These are phyloP conservation scores for Paratrypauchen microcephalus DNA, from an alignment of 2,797 vertebrate genomes.

Conservation along the genomic window DNA sequence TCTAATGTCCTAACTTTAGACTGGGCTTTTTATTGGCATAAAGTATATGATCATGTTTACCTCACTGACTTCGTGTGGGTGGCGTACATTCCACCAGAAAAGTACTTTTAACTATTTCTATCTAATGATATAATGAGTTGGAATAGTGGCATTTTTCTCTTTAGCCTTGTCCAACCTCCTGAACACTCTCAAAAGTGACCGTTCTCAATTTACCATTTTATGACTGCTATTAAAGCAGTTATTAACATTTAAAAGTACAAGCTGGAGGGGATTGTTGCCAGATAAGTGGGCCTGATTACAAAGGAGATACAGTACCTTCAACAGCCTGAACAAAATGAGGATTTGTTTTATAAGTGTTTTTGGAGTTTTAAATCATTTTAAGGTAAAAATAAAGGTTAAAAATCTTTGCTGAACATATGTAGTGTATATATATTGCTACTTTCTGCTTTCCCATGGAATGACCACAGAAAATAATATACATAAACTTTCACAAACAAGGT, in stretches of 20 bases:
- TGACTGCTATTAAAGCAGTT: slow-evolving; percentile 7
- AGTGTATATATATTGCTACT: neutral
- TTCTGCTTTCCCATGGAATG: neutral
- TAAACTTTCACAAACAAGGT: neutral
- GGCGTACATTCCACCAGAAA: neutral
- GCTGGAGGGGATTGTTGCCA: slow-evolving; percentile 10
- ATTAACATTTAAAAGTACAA: slow-evolving; percentile 12
- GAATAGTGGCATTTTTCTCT: neutral
- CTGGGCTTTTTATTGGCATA: too few relatives aligned
- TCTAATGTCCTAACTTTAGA: too few relatives aligned
- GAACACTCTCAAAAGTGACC: neutral
- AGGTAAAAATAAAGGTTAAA: neutral
- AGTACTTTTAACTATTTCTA: neutral
- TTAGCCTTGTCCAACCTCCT: neutral
- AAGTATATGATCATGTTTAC: too few relatives aligned
- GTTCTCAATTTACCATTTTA: slow-evolving; percentile 4
- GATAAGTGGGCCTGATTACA: slow-evolving; percentile 13
- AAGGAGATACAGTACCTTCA: slow-evolving; percentile 9
- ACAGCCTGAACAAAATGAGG: neutral
- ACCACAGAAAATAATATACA: neutral
- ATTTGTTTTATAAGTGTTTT: neutral
- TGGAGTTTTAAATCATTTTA: neutral
- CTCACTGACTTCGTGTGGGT: too few relatives aligned
- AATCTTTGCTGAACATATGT: neutral
- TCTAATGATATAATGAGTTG: neutral